Evolutionary conservation across 2,888 invertebrate species (phyloP).

Genomic region (Leucozona laternaria): DNA sequence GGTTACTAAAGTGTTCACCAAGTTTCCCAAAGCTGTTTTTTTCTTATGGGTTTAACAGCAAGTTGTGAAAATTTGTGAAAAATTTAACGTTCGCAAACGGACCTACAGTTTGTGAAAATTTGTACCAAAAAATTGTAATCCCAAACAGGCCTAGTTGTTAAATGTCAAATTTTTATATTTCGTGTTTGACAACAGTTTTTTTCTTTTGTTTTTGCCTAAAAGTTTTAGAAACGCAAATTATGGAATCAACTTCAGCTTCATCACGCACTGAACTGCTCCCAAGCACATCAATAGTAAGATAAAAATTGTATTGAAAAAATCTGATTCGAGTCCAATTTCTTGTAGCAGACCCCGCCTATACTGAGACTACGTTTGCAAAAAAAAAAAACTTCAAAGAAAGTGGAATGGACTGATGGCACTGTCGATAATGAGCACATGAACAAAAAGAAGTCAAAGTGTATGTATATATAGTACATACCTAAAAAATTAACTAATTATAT

Average conservation of each 20-base stretch:
- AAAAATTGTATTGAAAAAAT: neutral
- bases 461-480: neutral
- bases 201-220: neutral
- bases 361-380: slow-evolving; percentile 88
- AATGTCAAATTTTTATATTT: neutral
- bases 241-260: slow-evolving; percentile 19
- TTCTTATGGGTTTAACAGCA: no score
- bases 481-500: neutral
- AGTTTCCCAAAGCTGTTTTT: no score
- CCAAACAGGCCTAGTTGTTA: no score
- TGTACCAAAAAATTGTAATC: no score
- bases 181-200: neutral
- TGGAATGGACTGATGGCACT: slow-evolving; percentile 95
- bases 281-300: slow-evolving; percentile 17
- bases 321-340: neutral
- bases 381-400: slow-evolving; percentile 90
- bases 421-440: slow-evolving; percentile 98
- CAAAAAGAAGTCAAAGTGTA: slow-evolving; percentile 98
- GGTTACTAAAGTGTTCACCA: no score
- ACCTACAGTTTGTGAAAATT: no score
- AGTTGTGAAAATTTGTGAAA: no score
- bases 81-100: no score
- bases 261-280: slow-evolving; percentile 13
- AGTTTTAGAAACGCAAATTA: neutral
- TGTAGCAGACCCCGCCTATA: slow-evolving; percentile 82